Evolutionary conservation across 2,888 invertebrate species (phyloP).

Genomic region (Stomorhina lunata): DNA sequence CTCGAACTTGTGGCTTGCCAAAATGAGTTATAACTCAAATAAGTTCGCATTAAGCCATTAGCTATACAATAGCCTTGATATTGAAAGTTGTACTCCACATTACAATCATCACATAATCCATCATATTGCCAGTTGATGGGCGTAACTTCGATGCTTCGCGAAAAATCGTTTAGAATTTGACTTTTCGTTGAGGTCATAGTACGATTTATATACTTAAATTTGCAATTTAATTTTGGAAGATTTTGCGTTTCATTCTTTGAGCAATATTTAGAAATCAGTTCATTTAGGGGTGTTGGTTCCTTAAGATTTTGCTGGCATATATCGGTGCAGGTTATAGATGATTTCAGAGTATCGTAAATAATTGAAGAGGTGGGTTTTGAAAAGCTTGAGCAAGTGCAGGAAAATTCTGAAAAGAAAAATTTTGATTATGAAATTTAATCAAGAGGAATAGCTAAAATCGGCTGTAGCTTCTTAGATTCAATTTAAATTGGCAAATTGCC

Average conservation of each 20-base stretch:
- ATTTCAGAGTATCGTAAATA: constrained; percentile 73
- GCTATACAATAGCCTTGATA: constrained; percentile 77
- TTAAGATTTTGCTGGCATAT: constrained; percentile 66
- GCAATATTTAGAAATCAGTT: constrained; percentile 45
- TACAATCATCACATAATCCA: constrained; percentile 73
- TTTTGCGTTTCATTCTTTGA: constrained; percentile 25
- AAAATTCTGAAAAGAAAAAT: constrained; percentile 76
- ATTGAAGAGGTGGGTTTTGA: constrained; percentile 49
- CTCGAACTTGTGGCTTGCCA: constrained; percentile 70
- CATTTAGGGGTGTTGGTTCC: background rate
- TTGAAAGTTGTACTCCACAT: constrained; percentile 73
- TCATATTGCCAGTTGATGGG: constrained; percentile 40
- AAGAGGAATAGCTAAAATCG: no score
- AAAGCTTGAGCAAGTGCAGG: constrained; percentile 79
- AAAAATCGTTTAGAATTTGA: constrained; percentile 45
- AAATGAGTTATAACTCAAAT: constrained; percentile 74
- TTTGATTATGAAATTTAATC: no score
- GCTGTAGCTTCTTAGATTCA: no score
- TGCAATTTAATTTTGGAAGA: constrained; percentile 67
- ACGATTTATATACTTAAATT: constrained; percentile 73
- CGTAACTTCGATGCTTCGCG: constrained; percentile 66
- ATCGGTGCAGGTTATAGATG: constrained; percentile 73
- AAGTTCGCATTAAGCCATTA: constrained; percentile 74
- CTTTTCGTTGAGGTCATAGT: constrained; percentile 62
- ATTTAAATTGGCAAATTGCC: no score